Base-by-base conservation (phyloP, 2,113 vertebrate species). In the Naja naja region DNA sequence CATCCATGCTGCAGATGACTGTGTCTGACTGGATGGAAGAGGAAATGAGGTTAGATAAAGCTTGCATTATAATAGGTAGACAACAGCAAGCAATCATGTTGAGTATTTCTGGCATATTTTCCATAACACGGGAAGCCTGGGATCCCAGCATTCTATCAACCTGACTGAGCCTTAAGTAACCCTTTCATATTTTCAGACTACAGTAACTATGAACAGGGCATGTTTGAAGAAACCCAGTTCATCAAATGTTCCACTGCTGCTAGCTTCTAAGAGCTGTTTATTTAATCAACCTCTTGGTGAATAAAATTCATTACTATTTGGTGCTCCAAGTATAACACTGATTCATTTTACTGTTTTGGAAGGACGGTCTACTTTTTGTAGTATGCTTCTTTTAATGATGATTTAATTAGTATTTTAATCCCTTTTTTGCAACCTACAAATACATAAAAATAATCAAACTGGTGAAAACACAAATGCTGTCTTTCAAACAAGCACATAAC, bases 1-100 rank as follows among this genome's bases (percentile, higher is more conserved):
- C 98, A 98, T 98, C 98, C 98, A 99, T 0, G 98, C 98, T n/a
- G 98, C 98, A 74, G 98, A 98, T 87, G 98, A 98, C 94, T 98
- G 98, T 91, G 98, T 98, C 97, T 99, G 99, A 97, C 99, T 99
- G 97, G 91, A 85, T 93, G 89, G 94, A 89, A 45, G 64, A 94
- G 91, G 90, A 93, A 54, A 91, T 9, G 64, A 85, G 96, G 85
- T 96, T 94, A 97, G 94, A 97, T 23, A 53, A 89, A 64, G 39
- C 10, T 85, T 47, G 64, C 69, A 58, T 22, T 47, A 4, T 7
- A 85, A 23, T 54, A 69, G 58, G 58, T 43, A 93, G 43, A 22
- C 74, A 47, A 49, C 11, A 45, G 53, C 22, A 52, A 43, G 52
- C 49, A 45, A 23, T 47, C 55, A 1, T 1, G n/a, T 3, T 16